Evolutionary conservation across 2,797 vertebrate genomes (phyloP), one percentile per base, ranked within the genome.

Genomic region (Columba guinea): DNA sequence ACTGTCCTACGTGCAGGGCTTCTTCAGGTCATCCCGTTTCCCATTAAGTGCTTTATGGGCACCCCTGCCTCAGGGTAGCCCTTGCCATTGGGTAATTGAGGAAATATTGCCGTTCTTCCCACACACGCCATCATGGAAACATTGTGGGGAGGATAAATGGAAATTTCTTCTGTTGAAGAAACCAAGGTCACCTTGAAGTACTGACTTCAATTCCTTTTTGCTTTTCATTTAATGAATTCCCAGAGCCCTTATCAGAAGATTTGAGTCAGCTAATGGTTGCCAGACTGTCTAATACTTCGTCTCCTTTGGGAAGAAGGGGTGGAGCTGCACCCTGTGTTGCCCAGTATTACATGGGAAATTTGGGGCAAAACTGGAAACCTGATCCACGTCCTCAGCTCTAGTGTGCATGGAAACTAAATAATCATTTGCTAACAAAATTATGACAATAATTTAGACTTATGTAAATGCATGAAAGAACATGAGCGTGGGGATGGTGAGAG

Each of bases 1-100:
- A 0, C 26, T 8, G 34, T 11, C 12, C 56, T 13, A 1, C 2
- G 0, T 5, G 7, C 49, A 12, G 23, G 4, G n/a, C 28, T 13
- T 4, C 80, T 16, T 34, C 51, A 0, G 1, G 28, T 3, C 49
- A 4, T 8, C 23, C 10, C 13, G 13, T 4, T 17, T 24, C 37
- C 55, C 51, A 35, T 1, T 1, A 0, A 32, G n/a, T 41, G 39
- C 34, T 46, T 30, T 18, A 73, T 4, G 41, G 24, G 59, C 75
- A 19, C 56, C 1, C 1, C 71, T 21, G 76, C 73, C 60, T 9
- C 4, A 3, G 67, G 13, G 63, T 6, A 76, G 60, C 71, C 37
- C 27, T 64, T 11, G 49, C 58, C 34, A 22, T 3, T 9, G 75
- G 18, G 20, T 18, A 2, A 9, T 1, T 6, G 59, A 12, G 44